Evolutionary conservation across 1,140 invertebrate genomes (phyloP).

Genomic region (Aphaenogaster ashmeadi): DNA sequence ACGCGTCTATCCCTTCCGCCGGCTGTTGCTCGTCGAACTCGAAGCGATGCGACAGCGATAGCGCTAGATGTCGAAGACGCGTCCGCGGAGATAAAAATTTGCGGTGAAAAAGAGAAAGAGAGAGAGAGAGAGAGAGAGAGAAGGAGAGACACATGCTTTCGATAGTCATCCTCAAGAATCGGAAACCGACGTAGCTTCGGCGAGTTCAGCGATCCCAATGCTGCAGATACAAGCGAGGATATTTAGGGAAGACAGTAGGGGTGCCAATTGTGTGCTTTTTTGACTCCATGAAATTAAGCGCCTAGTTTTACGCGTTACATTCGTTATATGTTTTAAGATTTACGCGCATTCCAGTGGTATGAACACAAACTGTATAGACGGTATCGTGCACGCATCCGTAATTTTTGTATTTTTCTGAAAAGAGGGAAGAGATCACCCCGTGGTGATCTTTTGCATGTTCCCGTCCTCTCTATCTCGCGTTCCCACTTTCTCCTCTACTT

Average conservation of each 20-base stretch:
- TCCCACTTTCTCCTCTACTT: not conserved
- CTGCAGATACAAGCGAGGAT: not conserved
- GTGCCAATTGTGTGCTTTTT: not conserved
- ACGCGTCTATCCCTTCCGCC: constrained; percentile 34
- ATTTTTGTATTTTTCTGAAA: not conserved
- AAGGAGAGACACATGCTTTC: not conserved
- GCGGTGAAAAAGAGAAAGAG: not conserved
- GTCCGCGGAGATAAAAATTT: not conserved
- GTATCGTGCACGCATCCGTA: not conserved
- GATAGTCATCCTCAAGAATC: constrained; percentile 8
- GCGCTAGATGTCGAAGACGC: not conserved
- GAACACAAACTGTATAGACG: not conserved
- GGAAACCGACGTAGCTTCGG: not conserved
- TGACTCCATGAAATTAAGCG: constrained; percentile 13
- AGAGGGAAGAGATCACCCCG: not conserved
- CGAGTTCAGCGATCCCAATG: constrained; percentile 16
- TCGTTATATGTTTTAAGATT: constrained; percentile 19
- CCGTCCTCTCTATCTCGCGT: not conserved
- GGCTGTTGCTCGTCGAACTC: constrained; percentile 47
- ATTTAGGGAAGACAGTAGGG: not conserved
- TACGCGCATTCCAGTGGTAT: constrained; percentile 40
- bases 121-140: not conserved
- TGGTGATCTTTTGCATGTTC: not conserved
- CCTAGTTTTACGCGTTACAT: not conserved
- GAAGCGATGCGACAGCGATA: constrained; percentile 59